Conservation (phyloP, 2,888 invertebrate genomes). For the Lomographa bimaculata region DNA sequence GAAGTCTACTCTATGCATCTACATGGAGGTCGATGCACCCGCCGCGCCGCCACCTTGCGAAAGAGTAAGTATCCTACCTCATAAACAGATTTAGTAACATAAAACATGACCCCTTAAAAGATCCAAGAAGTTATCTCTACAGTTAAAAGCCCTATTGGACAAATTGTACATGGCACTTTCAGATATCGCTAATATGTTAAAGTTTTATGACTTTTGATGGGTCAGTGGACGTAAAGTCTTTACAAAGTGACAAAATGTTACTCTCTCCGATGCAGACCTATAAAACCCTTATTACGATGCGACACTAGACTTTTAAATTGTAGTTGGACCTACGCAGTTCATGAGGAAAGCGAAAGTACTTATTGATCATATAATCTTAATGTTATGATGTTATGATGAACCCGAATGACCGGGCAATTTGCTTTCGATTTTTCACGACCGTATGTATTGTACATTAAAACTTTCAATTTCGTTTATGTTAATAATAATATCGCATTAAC, state of each 20-base stretch:
- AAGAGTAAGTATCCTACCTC: slow-evolving; percentile 79
- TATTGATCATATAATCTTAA: slow-evolving; percentile 43
- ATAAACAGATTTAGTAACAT: too few relatives aligned
- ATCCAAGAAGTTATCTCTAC: too few relatives aligned
- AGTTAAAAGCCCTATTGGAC: too few relatives aligned
- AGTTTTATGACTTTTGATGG: too few relatives aligned
- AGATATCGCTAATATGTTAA: neutral
- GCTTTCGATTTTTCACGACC: slow-evolving; percentile 66
- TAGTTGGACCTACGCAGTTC: slow-evolving; percentile 29
- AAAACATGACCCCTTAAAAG: too few relatives aligned
- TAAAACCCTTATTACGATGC: too few relatives aligned
- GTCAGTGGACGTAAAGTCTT: slow-evolving; percentile 1
- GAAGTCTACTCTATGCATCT: slow-evolving; percentile 86
- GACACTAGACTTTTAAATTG: slow-evolving; percentile 30
- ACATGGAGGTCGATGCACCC: slow-evolving; percentile 81
- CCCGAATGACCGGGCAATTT: slow-evolving; percentile 52
- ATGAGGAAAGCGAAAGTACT: slow-evolving; percentile 43
- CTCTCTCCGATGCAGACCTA: too few relatives aligned
- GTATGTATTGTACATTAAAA: slow-evolving; percentile 60
- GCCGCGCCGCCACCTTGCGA: slow-evolving; percentile 70
- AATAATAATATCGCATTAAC: slow-evolving; percentile 69
- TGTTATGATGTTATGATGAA: slow-evolving; percentile 36
- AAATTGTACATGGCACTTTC: too few relatives aligned
- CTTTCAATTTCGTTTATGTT: slow-evolving; percentile 69
- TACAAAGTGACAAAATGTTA: slow-evolving; percentile 18